Evolutionary conservation across 1,140 invertebrate species (phyloP), one percentile per base, ranked within the genome.

Genomic region (Cherax destructor): DNA sequence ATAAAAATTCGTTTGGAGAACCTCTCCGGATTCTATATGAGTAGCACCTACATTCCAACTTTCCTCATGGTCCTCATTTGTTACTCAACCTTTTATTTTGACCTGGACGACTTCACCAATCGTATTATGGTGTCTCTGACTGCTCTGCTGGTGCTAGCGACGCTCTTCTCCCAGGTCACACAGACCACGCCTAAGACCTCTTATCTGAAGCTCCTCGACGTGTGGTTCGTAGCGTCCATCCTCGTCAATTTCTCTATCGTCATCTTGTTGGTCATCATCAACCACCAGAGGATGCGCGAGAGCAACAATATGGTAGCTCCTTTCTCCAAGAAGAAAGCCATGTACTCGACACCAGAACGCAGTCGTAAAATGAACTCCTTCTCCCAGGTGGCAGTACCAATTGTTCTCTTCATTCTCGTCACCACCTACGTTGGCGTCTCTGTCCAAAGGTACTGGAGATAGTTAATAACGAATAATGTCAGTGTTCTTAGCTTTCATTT

Each of bases 101-200:
- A 92, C 61, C 41, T 92, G 59, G 86, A 93, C 72, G 92, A 93
- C 83, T 93, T 93, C 83, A 91, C 91, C 59, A 90, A 93, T 47
- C 89, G 92, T 49, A 93, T 93, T 77, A 93, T 93, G 92, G 92
- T 93, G 65, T 93, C 92, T 5, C 83, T 93, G 72, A 93, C 92
- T 24, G 86, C 92, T 13, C 85, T 93, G 9, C 91, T 93, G n/a
- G 92, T 93, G 30, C 56, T 93, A 77, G 92, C 92, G 0, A 93
- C 92, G 0, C 87, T 92, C 47, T 93, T 93, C 90, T 92, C 90
- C 10, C 92, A 93, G 79, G 90, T 93, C 78, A 90, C 92, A 0
- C 74, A 78, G 18, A 93, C 86, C 4, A 92, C 92, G 18, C 92
- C 90, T 16, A 89, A 80, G 52, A 93, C 92, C 4, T 87, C 92